phyloP scores from a whole-genome alignment of 2,113 vertebrate species.

The Bagarius yarrelli region DNA sequence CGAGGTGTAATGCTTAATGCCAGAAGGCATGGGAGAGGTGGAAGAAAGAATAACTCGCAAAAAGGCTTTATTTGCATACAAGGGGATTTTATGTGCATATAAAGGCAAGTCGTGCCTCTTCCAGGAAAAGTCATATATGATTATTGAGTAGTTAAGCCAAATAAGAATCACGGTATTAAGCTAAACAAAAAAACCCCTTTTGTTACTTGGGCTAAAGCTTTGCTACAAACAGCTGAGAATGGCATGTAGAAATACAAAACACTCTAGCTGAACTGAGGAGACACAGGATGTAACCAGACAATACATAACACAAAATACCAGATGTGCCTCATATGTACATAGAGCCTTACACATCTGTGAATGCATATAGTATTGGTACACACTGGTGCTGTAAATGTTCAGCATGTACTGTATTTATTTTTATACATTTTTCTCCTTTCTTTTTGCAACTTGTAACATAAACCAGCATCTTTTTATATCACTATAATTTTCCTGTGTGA shows the following conservation, averaged over 20 bases:
- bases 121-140: neutral
- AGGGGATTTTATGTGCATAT: no score
- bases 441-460: neutral
- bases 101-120: neutral
- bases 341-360: neutral
- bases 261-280: neutral
- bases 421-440: neutral
- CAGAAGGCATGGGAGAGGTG: slow-evolving; percentile 1
- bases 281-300: slow-evolving; percentile 1
- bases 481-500: neutral
- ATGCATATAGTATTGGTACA: neutral
- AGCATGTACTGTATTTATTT: neutral
- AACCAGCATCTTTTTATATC: neutral
- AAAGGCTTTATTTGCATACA: slow-evolving; percentile 1
- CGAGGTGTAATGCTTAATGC: neutral
- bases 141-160: neutral
- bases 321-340: neutral
- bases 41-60: neutral
- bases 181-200: neutral
- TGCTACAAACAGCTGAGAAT: neutral
- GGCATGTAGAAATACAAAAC: neutral
- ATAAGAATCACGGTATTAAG: neutral
- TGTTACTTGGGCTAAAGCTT: neutral
- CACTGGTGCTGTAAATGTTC: neutral
- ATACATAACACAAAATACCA: neutral